These are phyloP conservation scores for Orius insidiosus DNA, from an alignment of 1,140 invertebrate genomes.

Conservation along the genomic window DNA sequence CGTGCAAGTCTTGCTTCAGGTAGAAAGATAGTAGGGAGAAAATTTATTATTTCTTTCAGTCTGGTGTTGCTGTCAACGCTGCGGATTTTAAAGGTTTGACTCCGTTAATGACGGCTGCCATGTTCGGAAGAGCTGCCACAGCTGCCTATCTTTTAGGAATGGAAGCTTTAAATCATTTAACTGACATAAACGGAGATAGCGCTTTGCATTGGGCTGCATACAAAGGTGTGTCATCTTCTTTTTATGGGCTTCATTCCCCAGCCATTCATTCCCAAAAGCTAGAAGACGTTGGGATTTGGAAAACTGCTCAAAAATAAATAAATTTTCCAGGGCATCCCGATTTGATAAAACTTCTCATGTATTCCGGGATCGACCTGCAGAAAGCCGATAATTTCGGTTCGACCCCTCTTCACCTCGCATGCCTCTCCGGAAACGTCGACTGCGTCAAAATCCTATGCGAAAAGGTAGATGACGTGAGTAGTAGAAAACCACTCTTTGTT, in stretches of 20 bases:
- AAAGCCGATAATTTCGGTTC: conserved; percentile 86
- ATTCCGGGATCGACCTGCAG: conserved; percentile 70
- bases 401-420: conserved; percentile 82
- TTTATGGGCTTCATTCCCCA: background rate
- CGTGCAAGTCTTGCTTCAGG: conserved; percentile 62
- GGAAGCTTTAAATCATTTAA: conserved; percentile 63
- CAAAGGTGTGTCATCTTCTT: conserved; percentile 37
- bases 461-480: conserved; percentile 37
- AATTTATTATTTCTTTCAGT: conserved; percentile 25
- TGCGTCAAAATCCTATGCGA: conserved; percentile 70
- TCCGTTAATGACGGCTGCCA: conserved; percentile 77
- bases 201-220: conserved; percentile 86
- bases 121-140: conserved; percentile 79
- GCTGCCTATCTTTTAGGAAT: conserved; percentile 76
- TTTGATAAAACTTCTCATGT: conserved; percentile 71
- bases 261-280: no score
- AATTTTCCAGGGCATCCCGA: conserved; percentile 48
- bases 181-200: conserved; percentile 82
- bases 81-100: conserved; percentile 81
- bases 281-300: no score
- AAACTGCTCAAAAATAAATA: no score
- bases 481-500: no score
- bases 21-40: conserved; percentile 20
- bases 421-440: conserved; percentile 65
- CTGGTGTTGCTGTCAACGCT: conserved; percentile 73